These are phyloP conservation scores for Osmoderma eremita DNA, from an alignment of 2,888 invertebrate species.

Conservation along the genomic window DNA sequence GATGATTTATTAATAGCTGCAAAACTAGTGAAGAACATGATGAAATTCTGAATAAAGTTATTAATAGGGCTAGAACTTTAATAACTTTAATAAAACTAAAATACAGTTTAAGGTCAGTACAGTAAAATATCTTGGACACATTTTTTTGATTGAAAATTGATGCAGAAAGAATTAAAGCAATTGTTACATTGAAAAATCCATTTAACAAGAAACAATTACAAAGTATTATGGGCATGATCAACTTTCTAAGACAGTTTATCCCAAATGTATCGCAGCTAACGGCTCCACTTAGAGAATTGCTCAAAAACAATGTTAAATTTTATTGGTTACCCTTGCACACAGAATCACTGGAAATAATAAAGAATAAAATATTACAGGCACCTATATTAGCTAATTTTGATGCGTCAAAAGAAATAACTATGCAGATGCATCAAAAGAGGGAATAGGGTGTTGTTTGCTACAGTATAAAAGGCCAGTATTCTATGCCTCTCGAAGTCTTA, in stretches of 20 bases:
- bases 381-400: constrained; percentile 22
- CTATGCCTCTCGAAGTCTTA: background rate
- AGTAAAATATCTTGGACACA: constrained; percentile 18
- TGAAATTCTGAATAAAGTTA: constrained; percentile 6
- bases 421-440: background rate
- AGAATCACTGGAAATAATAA: background rate
- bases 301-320: background rate
- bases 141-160: constrained; percentile 9
- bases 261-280: background rate
- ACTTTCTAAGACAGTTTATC: background rate
- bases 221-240: background rate
- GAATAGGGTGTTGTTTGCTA: constrained; percentile 2
- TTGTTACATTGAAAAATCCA: background rate
- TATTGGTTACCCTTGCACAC: background rate
- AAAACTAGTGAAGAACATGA: constrained; percentile 8
- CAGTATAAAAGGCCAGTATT: background rate
- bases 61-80: background rate
- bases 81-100: constrained; percentile 2
- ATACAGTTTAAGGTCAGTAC: constrained; percentile 2
- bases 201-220: background rate
- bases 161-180: background rate
- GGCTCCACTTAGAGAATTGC: background rate
- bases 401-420: background rate
- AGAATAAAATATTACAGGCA: constrained; percentile 1
- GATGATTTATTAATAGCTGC: constrained; percentile 24